Evolutionary conservation across 2,797 vertebrate genomes (phyloP).

Genomic region (Vipera ursinii): DNA sequence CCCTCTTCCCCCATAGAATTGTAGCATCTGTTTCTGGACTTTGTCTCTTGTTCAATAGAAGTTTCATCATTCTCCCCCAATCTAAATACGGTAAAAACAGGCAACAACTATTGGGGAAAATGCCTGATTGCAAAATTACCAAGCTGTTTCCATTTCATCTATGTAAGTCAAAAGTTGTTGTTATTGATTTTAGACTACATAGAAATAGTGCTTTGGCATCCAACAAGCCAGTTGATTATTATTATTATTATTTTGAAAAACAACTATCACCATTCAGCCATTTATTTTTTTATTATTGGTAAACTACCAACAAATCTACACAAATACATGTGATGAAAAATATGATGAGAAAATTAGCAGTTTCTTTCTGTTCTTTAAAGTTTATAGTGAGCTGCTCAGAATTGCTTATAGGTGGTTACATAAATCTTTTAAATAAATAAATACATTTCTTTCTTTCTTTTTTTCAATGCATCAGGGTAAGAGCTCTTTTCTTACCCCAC

Average conservation of each 20-base stretch:
- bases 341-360: background rate
- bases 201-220: background rate
- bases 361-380: background rate
- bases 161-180: background rate
- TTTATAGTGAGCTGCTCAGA: background rate
- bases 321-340: background rate
- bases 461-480: background rate
- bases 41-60: background rate
- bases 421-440: background rate
- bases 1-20: background rate
- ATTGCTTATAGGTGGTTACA: background rate
- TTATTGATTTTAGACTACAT: background rate
- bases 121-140: background rate
- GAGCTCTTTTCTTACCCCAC: background rate
- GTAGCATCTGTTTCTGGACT: background rate
- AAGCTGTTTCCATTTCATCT: background rate
- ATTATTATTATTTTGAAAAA: background rate
- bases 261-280: background rate
- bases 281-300: background rate
- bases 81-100: background rate
- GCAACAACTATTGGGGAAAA: background rate
- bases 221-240: background rate
- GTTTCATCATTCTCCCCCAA: background rate
- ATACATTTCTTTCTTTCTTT: background rate
- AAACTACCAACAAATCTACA: background rate